Evolutionary conservation across 1,140 invertebrate genomes (phyloP).

Genomic region (Lordiphosa mommai): DNA sequence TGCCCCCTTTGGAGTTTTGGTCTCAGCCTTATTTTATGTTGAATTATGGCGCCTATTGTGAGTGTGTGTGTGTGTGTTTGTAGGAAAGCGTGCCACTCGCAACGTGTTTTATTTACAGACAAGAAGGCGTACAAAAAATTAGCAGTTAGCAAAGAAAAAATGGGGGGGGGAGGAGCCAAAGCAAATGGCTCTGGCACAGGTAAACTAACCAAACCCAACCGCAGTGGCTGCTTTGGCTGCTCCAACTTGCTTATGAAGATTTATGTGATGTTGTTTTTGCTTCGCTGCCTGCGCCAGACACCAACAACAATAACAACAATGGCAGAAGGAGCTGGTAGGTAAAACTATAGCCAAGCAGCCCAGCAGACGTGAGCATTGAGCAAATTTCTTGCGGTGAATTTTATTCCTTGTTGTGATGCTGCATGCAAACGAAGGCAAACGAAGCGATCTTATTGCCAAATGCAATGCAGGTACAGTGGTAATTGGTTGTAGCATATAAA

Average conservation of each 20-base stretch:
- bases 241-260: slow-evolving; percentile 69
- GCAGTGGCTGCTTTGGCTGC: slow-evolving; percentile 34
- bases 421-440: slow-evolving; percentile 23
- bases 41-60: slow-evolving; percentile 63
- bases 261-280: slow-evolving; percentile 64
- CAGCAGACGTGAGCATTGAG: slow-evolving; percentile 53
- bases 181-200: slow-evolving; percentile 60
- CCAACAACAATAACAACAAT: slow-evolving; percentile 19
- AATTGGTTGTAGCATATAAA: neutral
- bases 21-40: slow-evolving; percentile 69
- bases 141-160: slow-evolving; percentile 23
- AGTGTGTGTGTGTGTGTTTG: slow-evolving; percentile 19
- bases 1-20: slow-evolving; percentile 21
- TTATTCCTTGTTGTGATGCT: neutral
- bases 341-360: slow-evolving; percentile 30
- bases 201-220: slow-evolving; percentile 50
- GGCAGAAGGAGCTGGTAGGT: slow-evolving; percentile 6
- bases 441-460: slow-evolving; percentile 14
- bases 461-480: slow-evolving; percentile 7
- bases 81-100: slow-evolving; percentile 48
- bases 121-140: slow-evolving; percentile 65
- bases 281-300: slow-evolving; percentile 55
- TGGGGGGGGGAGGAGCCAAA: slow-evolving; percentile 7
- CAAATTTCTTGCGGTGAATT: slow-evolving; percentile 29
- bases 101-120: slow-evolving; percentile 69